Evolutionary conservation across 2,113 vertebrate genomes (phyloP).

Genomic region (Syrrhaptes paradoxus): DNA sequence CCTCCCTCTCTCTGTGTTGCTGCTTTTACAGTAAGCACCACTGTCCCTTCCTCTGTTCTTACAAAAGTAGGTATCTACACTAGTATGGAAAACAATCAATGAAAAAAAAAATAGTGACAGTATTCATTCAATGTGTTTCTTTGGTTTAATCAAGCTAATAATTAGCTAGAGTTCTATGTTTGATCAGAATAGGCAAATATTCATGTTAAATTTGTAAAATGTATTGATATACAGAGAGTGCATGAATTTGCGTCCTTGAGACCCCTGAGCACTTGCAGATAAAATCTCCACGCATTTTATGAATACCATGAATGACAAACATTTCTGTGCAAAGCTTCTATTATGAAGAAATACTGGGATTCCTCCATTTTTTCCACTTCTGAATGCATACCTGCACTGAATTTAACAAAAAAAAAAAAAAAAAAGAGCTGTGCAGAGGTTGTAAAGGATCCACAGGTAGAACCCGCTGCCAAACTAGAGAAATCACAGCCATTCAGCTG

Average conservation of each 20-base stretch:
- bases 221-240: not conserved
- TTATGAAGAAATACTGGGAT: not conserved
- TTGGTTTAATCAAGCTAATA: not conserved
- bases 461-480: not conserved
- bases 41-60: not conserved
- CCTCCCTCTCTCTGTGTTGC: not conserved
- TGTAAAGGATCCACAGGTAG: not conserved
- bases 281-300: not conserved
- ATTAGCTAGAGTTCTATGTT: not conserved
- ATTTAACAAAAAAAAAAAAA: not conserved
- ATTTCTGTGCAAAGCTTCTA: not conserved
- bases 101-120: not conserved
- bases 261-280: not conserved
- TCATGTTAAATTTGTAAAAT: not conserved
- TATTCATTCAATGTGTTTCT: not conserved
- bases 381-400: not conserved
- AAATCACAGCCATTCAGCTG: conserved; percentile 9
- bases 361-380: not conserved
- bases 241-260: not conserved
- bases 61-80: not conserved
- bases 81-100: not conserved
- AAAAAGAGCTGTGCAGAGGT: not conserved
- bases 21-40: not conserved
- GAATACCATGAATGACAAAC: not conserved
- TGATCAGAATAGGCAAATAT: not conserved